Percentiles rank a stretch among this genome's conserved stretches.
Conservation (phyloP, 2,797 vertebrate genomes). For the Urophycis tenuis region DNA sequence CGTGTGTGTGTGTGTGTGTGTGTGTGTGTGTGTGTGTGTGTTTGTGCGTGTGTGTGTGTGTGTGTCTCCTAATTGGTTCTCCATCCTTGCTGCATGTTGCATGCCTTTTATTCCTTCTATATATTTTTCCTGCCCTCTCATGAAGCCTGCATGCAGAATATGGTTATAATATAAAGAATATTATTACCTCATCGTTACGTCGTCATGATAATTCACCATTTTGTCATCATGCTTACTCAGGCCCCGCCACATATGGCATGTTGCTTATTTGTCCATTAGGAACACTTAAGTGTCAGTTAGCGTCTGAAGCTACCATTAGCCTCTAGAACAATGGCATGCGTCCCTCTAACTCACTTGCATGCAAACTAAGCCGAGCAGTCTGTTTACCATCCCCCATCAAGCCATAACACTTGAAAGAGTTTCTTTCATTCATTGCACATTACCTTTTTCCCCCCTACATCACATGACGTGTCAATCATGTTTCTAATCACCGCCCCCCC, state of each 20-base stretch:
- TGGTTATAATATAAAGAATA: not conserved
- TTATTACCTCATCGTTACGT: not conserved
- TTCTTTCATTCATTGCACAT: not conserved
- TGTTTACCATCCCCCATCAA: not conserved
- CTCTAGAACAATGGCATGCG: not conserved
- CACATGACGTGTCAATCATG: constrained; percentile 32
- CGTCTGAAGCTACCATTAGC: not conserved
- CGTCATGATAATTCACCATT: not conserved
- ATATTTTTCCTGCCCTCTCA: constrained; percentile 6
- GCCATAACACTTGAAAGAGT: not conserved
- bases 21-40: constrained; percentile 13
- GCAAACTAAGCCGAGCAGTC: not conserved
- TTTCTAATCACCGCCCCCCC: constrained; percentile 26
- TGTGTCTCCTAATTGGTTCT: constrained; percentile 30
- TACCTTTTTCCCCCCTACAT: not conserved
- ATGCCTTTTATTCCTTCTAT: constrained; percentile 4
- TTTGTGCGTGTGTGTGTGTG: not conserved
- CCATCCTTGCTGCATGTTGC: constrained; percentile 17
- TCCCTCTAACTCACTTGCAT: not conserved
- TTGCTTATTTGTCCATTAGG: not conserved
- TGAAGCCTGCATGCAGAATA: not conserved
- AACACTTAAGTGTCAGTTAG: not conserved
- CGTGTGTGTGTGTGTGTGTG: constrained; percentile 11
- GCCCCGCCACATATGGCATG: not conserved
- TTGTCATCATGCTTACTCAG: not conserved